Evolutionary conservation across 2,888 invertebrate genomes (phyloP).

Genomic region (Pandemis cinnamomeana): DNA sequence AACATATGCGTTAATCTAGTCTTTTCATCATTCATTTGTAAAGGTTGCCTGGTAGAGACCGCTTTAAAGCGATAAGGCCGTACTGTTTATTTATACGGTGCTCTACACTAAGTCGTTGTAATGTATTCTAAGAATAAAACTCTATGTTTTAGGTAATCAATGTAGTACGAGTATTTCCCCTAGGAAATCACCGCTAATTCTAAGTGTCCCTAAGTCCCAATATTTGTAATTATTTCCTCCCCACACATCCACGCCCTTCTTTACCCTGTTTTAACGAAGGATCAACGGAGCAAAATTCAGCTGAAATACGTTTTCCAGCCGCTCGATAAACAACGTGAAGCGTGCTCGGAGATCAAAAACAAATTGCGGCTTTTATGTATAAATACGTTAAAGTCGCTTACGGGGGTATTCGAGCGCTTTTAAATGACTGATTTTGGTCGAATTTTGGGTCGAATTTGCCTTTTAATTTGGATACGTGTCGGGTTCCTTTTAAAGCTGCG

Average conservation of each 20-base stretch:
- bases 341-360: constrained; percentile 33
- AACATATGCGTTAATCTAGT: too few relatives aligned
- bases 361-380: constrained; percentile 29
- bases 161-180: not conserved
- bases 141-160: too few relatives aligned
- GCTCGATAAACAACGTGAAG: constrained; percentile 34
- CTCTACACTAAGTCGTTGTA: too few relatives aligned
- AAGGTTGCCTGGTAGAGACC: too few relatives aligned
- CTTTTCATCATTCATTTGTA: too few relatives aligned
- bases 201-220: not conserved
- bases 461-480: constrained; percentile 31
- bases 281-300: constrained; percentile 27
- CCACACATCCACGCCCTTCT: constrained; percentile 43
- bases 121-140: too few relatives aligned
- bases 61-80: too few relatives aligned
- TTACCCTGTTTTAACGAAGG: constrained; percentile 22
- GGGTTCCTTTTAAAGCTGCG: constrained; percentile 1
- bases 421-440: constrained; percentile 37
- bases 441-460: constrained; percentile 36
- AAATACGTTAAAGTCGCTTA: constrained; percentile 32
- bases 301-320: constrained; percentile 28
- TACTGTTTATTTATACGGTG: too few relatives aligned
- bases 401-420: constrained; percentile 23
- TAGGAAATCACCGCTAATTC: not conserved
- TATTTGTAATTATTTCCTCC: constrained; percentile 42